Conservation (phyloP, 2,888 invertebrate genomes). For the Ferdinandea cuprea region DNA sequence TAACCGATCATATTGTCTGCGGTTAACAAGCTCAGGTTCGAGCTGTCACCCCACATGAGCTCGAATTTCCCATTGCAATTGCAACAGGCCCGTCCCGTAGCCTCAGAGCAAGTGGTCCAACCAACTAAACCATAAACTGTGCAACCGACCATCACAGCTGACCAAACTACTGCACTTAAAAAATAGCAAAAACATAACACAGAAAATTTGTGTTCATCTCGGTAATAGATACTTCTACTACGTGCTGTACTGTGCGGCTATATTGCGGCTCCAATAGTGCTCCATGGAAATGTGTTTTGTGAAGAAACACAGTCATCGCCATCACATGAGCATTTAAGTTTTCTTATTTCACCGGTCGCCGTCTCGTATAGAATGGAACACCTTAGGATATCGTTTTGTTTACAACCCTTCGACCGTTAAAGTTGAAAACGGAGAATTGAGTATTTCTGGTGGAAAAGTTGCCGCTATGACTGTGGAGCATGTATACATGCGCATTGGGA, state of each 20-base stretch:
- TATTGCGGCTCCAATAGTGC: constrained; percentile 25
- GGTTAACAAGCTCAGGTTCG: constrained; percentile 37
- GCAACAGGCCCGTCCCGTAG: background rate
- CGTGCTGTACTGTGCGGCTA: background rate
- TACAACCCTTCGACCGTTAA: constrained; percentile 61
- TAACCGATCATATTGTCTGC: constrained; percentile 52
- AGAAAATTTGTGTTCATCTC: constrained; percentile 63
- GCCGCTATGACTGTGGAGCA: no score
- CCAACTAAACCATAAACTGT: constrained; percentile 14
- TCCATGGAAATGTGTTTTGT: background rate
- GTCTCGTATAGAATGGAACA: background rate
- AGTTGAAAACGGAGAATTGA: constrained; percentile 16
- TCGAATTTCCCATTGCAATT: constrained; percentile 60
- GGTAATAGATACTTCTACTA: constrained; percentile 53
- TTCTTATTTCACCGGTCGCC: background rate
- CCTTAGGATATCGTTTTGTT: constrained; percentile 29
- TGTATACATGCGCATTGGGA: no score
- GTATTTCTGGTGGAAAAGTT: background rate
- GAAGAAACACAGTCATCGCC: constrained; percentile 59
- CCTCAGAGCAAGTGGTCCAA: constrained; percentile 3
- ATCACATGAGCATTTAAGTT: constrained; percentile 40
- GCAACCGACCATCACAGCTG: constrained; percentile 52
- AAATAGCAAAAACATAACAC: constrained; percentile 34
- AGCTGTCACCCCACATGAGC: constrained; percentile 51
- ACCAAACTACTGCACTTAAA: constrained; percentile 30